Evolutionary conservation across 2,113 vertebrate species (phyloP).

Genomic region (Pteronura brasiliensis): DNA sequence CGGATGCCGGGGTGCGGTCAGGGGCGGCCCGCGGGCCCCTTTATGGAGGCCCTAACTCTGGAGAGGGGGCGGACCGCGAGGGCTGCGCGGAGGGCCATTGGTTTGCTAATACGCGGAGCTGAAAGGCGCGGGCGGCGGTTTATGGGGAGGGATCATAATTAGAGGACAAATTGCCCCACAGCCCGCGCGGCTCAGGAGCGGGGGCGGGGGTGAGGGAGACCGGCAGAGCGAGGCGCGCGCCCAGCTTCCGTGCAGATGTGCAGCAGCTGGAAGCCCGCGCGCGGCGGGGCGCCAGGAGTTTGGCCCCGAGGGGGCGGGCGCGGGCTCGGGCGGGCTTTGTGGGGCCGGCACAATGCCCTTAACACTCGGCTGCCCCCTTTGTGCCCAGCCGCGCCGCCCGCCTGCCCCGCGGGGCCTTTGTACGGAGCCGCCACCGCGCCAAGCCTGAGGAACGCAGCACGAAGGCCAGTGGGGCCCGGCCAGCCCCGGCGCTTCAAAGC

Average conservation of each 20-base stretch:
- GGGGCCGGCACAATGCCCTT: constrained; percentile 44
- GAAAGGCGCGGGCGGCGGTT: constrained; percentile 53
- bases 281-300: constrained; percentile 61
- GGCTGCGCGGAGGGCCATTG: constrained; percentile 25
- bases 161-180: constrained; percentile 77
- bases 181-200: neutral
- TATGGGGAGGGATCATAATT: constrained; percentile 70
- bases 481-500: constrained; percentile 32
- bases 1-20: neutral
- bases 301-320: constrained; percentile 56
- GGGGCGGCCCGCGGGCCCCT: neutral
- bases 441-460: neutral
- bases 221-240: constrained; percentile 39
- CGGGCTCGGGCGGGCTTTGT: constrained; percentile 52
- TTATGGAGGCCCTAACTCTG: constrained; percentile 14
- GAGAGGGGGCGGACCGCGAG: neutral
- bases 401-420: constrained; percentile 53
- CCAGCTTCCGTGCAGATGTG: constrained; percentile 42
- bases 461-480: neutral
- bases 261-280: constrained; percentile 68
- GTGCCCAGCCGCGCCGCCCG: constrained; percentile 50
- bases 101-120: constrained; percentile 46
- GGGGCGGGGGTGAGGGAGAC: neutral
- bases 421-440: neutral
- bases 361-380: constrained; percentile 64